Percentiles rank a stretch among this genome's conserved stretches.
These are phyloP conservation scores for Grapholita molesta DNA, from an alignment of 1,140 invertebrate genomes.

Conservation along the genomic window DNA sequence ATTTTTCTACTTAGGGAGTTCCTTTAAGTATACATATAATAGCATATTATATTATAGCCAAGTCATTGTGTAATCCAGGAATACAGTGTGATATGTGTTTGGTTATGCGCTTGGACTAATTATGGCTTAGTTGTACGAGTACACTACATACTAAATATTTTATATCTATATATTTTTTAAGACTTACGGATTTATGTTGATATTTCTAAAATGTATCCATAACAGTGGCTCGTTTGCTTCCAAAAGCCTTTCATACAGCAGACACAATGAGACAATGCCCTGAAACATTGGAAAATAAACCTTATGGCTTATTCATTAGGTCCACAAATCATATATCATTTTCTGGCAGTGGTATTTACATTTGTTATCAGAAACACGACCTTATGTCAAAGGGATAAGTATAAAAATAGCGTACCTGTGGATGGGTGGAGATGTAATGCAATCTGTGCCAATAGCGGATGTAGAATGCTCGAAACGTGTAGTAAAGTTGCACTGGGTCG, in stretches of 20 bases:
- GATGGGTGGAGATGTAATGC: slow-evolving; percentile 93
- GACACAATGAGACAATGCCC: slow-evolving; percentile 89
- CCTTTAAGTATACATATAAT: no score
- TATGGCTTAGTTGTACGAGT: not conserved
- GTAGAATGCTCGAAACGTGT: slow-evolving; percentile 94
- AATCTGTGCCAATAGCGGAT: slow-evolving; percentile 94
- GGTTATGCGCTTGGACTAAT: no score
- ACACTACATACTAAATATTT: no score
- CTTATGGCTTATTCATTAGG: not conserved
- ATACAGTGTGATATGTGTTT: no score
- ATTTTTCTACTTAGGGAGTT: no score
- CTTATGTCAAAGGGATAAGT: no score
- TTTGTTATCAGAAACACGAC: no score
- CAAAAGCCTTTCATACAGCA: slow-evolving; percentile 94
- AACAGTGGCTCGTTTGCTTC: slow-evolving; percentile 93
- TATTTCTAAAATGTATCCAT: slow-evolving; percentile 93
- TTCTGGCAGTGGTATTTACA: no score
- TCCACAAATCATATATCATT: slow-evolving; percentile 2
- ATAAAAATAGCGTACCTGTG: slow-evolving; percentile 77
- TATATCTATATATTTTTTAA: slow-evolving; percentile 13
- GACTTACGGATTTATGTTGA: slow-evolving; percentile 94
- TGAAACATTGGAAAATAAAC: slow-evolving; percentile 62
- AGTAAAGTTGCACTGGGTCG: slow-evolving; percentile 92
- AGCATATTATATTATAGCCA: no score
- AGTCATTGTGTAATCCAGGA: no score